These are phyloP conservation scores for Acanthopagrus latus DNA, from an alignment of 2,797 vertebrate genomes.

Conservation along the genomic window DNA sequence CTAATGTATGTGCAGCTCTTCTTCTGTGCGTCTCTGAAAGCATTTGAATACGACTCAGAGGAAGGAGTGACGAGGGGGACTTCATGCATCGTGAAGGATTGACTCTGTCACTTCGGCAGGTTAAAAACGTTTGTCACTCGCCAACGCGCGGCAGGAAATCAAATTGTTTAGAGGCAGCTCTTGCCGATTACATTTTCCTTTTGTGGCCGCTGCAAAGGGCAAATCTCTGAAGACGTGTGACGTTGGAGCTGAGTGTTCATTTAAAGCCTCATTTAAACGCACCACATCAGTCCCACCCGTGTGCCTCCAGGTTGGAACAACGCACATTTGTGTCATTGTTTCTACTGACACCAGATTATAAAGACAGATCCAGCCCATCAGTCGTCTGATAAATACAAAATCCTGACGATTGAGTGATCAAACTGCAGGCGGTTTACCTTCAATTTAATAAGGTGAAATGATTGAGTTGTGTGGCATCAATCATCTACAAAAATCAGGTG, in stretches of 20 bases:
- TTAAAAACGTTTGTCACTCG: constrained; percentile 59
- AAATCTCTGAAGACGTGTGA: constrained; percentile 24
- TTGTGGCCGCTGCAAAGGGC: constrained; percentile 35
- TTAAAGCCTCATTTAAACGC: neutral
- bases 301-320: neutral
- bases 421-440: neutral
- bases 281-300: neutral
- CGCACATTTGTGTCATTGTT: neutral
- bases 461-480: neutral
- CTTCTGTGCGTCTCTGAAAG: neutral
- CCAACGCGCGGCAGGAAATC: constrained; percentile 38
- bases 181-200: constrained; percentile 33
- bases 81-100: constrained; percentile 39
- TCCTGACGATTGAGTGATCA: neutral
- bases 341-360: too few relatives aligned
- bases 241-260: constrained; percentile 1
- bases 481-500: neutral
- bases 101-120: constrained; percentile 55
- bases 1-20: constrained; percentile 25
- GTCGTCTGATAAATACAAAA: neutral
- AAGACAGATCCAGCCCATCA: neutral
- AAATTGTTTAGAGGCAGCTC: constrained; percentile 33
- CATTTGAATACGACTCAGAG: constrained; percentile 17
- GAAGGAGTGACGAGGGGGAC: constrained; percentile 49
- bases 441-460: neutral